phyloP scores from a whole-genome alignment of 2,113 vertebrate genomes.

The Cinclus cinclus region DNA sequence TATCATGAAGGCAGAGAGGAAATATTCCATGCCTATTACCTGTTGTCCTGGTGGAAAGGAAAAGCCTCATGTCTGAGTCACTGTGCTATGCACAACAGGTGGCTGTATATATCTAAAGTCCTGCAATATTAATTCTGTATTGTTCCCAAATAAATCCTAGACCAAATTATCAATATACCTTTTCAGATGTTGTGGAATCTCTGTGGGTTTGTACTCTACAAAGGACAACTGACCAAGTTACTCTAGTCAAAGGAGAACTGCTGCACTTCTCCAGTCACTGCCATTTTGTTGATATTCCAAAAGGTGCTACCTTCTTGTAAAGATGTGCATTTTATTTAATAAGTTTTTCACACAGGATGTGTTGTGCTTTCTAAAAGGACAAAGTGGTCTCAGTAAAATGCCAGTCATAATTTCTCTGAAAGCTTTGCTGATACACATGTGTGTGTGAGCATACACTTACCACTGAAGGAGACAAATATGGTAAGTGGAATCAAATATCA shows the following conservation, averaged over 20 bases:
- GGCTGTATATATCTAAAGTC: neutral
- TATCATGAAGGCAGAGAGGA: neutral
- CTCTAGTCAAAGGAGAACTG: neutral
- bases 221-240: neutral
- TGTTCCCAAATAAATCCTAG: neutral
- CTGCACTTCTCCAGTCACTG: neutral
- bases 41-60: neutral
- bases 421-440: neutral
- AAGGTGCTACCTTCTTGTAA: neutral
- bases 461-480: neutral
- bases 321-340: neutral
- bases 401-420: neutral
- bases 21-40: neutral
- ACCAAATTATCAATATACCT: neutral
- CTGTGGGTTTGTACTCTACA: neutral
- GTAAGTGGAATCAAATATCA: neutral
- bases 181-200: neutral
- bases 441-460: neutral
- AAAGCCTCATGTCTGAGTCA: neutral
- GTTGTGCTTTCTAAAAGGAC: neutral
- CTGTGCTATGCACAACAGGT: neutral
- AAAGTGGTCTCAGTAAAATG: neutral
- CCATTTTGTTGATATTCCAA: neutral
- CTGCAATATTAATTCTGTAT: neutral
- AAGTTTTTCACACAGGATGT: neutral